phyloP scores from a whole-genome alignment of 2,113 vertebrate genomes.

The Cyphomyrus plagiostoma region DNA sequence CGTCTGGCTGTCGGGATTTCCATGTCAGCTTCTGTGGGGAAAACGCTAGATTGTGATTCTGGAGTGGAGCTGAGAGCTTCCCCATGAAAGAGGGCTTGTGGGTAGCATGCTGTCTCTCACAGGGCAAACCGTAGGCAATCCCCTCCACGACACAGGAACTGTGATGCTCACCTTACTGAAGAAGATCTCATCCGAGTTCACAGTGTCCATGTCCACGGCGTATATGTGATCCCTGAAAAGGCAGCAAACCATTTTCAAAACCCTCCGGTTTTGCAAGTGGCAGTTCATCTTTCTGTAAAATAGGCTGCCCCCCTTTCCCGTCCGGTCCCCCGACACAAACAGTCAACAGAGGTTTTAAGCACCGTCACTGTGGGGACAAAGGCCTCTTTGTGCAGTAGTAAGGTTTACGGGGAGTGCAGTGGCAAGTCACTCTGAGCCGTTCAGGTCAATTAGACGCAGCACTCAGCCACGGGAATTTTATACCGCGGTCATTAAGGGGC shows the following conservation, averaged over 20 bases:
- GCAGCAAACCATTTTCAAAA: constrained; percentile 49
- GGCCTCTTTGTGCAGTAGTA: constrained; percentile 56
- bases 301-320: constrained; percentile 42
- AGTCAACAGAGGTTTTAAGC: constrained; percentile 62
- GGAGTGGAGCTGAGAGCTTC: background rate
- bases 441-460: constrained; percentile 70
- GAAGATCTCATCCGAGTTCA: constrained; percentile 88
- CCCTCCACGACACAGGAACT: background rate
- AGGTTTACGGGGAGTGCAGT: constrained; percentile 49
- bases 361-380: constrained; percentile 52
- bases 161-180: constrained; percentile 92
- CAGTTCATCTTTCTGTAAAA: background rate
- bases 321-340: constrained; percentile 59
- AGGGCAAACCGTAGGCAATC: background rate
- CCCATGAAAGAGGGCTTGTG: background rate
- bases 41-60: constrained; percentile 53
- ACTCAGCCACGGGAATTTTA: constrained; percentile 66
- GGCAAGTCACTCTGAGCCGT: constrained; percentile 65
- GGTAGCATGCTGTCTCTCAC: background rate
- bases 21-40: constrained; percentile 89
- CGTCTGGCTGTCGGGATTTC: constrained; percentile 95
- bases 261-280: constrained; percentile 18
- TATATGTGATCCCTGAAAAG: constrained; percentile 94
- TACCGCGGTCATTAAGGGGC: constrained; percentile 63
- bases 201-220: constrained; percentile 88